phyloP scores from a whole-genome alignment of 2,888 invertebrate species.

The Rhamphomyia laevipes region DNA sequence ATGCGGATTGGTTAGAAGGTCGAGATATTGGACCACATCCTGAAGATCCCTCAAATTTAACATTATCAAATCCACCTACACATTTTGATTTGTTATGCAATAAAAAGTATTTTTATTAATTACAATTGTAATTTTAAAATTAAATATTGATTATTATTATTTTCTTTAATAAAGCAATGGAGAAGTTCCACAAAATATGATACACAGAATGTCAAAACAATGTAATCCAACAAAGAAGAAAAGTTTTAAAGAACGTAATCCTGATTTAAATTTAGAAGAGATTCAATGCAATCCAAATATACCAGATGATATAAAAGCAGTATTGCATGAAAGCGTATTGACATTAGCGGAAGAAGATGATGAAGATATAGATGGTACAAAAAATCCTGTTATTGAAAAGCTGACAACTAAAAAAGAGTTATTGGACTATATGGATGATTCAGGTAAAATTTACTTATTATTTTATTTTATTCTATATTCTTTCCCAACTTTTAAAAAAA shows the following conservation, averaged over 20 bases:
- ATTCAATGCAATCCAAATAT: constrained; percentile 37
- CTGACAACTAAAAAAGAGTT: constrained; percentile 34
- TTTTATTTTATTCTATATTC: constrained; percentile 1
- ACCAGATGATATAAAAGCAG: constrained; percentile 36
- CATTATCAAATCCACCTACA: constrained; percentile 68
- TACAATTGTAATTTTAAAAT: background rate
- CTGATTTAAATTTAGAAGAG: constrained; percentile 37
- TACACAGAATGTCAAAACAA: constrained; percentile 36
- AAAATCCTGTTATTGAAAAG: constrained; percentile 23
- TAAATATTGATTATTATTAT: background rate
- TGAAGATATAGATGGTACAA: constrained; percentile 13
- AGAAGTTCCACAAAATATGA: constrained; percentile 21
- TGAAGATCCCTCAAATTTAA: constrained; percentile 61
- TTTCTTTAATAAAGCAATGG: constrained; percentile 15
- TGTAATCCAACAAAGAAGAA: constrained; percentile 36
- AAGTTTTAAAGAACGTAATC: constrained; percentile 38
- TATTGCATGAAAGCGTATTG: constrained; percentile 33
- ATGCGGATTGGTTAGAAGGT: constrained; percentile 83
- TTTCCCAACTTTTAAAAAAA: constrained; percentile 1
- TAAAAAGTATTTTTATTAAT: constrained; percentile 43
- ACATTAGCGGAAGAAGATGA: constrained; percentile 15
- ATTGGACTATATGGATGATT: constrained; percentile 35
- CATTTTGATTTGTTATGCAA: constrained; percentile 69
- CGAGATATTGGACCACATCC: constrained; percentile 87
- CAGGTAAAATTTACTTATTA: constrained; percentile 23